Evolutionary conservation across 1,140 invertebrate genomes (phyloP).

Genomic region (Oncopodura yosiiana): DNA sequence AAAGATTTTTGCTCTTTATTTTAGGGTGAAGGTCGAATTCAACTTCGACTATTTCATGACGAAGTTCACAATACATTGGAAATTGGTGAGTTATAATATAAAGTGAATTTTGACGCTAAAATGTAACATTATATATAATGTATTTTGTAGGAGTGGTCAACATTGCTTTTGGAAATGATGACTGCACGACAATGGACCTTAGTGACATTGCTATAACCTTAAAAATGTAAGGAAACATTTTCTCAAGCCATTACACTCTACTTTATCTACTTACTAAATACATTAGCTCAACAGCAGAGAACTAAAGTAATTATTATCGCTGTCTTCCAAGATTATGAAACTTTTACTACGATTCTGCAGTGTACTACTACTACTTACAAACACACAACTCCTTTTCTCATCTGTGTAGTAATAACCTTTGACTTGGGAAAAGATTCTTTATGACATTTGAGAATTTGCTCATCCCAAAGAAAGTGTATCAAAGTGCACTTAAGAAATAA

Average conservation of each 20-base stretch:
- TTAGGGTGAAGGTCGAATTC: slow-evolving; percentile 34
- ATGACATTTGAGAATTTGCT: too few species aligned
- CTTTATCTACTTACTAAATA: neutral
- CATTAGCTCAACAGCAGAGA: neutral
- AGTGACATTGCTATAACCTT: slow-evolving; percentile 33
- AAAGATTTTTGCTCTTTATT: slow-evolving; percentile 1
- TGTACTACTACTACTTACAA: neutral
- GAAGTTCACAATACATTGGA: slow-evolving; percentile 36
- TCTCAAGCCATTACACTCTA: slow-evolving; percentile 1
- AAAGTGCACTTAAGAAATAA: too few species aligned
- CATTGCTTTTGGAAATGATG: slow-evolving; percentile 34
- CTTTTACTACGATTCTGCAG: neutral
- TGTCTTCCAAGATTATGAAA: slow-evolving; percentile 1
- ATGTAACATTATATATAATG: too few species aligned
- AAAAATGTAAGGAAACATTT: slow-evolving; percentile 28
- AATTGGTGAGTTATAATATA: too few species aligned
- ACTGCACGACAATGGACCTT: slow-evolving; percentile 34
- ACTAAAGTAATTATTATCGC: neutral
- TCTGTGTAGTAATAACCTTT: too few species aligned
- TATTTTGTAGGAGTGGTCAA: slow-evolving; percentile 34
- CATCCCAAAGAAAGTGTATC: too few species aligned
- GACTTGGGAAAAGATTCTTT: too few species aligned
- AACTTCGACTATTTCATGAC: slow-evolving; percentile 34
- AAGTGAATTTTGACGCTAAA: too few species aligned
- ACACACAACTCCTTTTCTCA: too few species aligned